phyloP scores from a whole-genome alignment of 1,140 invertebrate species.

The Drosophila gunungcola region DNA sequence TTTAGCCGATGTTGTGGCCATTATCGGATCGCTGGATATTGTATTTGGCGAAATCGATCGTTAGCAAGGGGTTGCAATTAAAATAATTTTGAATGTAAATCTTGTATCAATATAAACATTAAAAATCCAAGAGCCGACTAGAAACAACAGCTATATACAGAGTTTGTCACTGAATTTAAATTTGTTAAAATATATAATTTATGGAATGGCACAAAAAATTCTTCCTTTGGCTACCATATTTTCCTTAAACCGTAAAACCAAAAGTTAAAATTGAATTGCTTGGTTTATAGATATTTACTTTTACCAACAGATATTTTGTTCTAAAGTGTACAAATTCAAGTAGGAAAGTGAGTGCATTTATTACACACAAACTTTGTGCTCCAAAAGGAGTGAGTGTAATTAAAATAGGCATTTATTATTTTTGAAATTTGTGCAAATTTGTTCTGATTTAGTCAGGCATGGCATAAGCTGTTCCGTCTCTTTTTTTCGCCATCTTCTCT shows the following conservation, averaged over 20 bases:
- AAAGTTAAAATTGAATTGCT: no score
- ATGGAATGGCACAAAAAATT: background rate
- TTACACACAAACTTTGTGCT: no score
- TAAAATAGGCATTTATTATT: constrained; percentile 45
- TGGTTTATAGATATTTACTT: no score
- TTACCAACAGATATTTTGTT: no score
- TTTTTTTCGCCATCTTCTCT: background rate
- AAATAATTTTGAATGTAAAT: background rate
- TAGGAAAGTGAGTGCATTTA: no score
- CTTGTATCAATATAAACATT: no score
- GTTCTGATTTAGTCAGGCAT: constrained; percentile 43
- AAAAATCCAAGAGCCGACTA: background rate
- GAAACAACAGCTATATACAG: background rate
- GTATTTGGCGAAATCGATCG: constrained; percentile 96
- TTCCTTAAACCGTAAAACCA: no score
- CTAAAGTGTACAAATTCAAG: background rate
- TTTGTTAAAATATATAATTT: background rate
- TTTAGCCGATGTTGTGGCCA: constrained; percentile 92
- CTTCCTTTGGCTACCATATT: no score
- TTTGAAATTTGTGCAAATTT: constrained; percentile 41
- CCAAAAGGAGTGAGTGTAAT: constrained; percentile 44
- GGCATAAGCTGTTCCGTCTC: constrained; percentile 9
- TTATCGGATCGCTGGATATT: constrained; percentile 92
- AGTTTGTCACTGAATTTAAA: background rate
- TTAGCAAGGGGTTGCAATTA: constrained; percentile 79